These are phyloP conservation scores for Sarcophilus harrisii DNA, from an alignment of 2,797 vertebrate species.

Conservation along the genomic window DNA sequence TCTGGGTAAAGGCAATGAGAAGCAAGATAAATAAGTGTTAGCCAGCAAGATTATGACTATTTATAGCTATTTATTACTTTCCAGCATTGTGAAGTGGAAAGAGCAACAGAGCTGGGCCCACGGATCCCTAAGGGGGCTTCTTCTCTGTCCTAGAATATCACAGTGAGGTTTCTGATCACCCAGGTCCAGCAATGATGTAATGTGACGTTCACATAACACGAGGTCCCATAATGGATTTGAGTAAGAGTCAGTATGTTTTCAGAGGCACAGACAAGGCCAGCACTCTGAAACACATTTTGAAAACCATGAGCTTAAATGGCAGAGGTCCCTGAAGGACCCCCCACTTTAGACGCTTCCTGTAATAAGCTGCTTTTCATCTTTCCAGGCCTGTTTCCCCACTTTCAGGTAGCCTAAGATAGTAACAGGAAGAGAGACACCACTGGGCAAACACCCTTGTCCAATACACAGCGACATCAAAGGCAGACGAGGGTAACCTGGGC, in stretches of 20 bases:
- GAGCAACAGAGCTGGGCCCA: background rate
- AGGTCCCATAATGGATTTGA: background rate
- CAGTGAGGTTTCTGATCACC: background rate
- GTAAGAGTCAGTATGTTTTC: background rate
- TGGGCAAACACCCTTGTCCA: conserved; percentile 35
- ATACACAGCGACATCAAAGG: conserved; percentile 45
- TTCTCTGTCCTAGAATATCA: background rate
- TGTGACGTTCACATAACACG: background rate
- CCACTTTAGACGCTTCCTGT: conserved; percentile 17
- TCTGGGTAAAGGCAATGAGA: background rate
- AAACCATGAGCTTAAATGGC: background rate
- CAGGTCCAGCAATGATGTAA: background rate
- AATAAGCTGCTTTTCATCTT: conserved; percentile 27
- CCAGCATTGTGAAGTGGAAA: background rate
- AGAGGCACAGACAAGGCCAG: background rate
- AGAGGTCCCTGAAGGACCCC: conserved; percentile 23
- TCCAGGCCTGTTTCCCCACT: background rate
- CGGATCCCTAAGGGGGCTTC: background rate
- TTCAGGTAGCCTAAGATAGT: conserved; percentile 47
- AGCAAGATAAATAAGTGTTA: too few species aligned
- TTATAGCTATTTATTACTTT: background rate
- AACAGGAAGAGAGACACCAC: conserved; percentile 11
- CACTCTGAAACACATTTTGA: conserved; percentile 4
- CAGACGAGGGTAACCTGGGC: background rate
- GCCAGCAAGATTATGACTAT: background rate